A percentile compares a stretch with the other conserved stretches of the same genome.
Evolutionary conservation across 2,888 invertebrate species (phyloP).

Genomic region (Achlya flavicornis): DNA sequence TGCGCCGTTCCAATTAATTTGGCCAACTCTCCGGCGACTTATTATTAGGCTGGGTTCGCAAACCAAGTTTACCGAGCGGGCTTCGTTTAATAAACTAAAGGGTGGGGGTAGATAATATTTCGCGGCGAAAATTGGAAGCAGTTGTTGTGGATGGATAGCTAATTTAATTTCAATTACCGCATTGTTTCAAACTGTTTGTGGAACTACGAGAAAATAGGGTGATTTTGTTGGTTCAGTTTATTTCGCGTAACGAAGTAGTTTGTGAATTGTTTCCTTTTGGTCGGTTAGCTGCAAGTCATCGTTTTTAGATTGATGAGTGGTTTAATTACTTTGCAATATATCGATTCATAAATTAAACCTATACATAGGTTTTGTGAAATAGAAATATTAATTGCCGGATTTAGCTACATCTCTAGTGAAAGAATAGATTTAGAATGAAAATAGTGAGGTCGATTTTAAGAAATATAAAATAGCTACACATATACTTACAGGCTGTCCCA

Average conservation of each 20-base stretch:
- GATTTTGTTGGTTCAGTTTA: constrained; percentile 10
- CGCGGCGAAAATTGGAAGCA: constrained; percentile 33
- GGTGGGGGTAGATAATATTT: constrained; percentile 29
- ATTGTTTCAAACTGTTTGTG: constrained; percentile 25
- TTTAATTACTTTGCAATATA: neutral
- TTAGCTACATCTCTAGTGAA: too few relatives aligned
- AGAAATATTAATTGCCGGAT: too few relatives aligned
- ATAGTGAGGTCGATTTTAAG: too few relatives aligned
- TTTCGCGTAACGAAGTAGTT: constrained; percentile 7
- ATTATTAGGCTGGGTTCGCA: constrained; percentile 37
- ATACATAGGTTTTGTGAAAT: too few relatives aligned
- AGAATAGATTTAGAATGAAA: too few relatives aligned
- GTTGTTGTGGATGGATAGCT: constrained; percentile 35
- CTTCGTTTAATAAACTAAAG: constrained; percentile 34
- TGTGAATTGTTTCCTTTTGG: constrained; percentile 1
- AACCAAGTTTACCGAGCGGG: constrained; percentile 32
- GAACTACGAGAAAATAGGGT: constrained; percentile 22
- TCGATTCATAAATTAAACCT: too few relatives aligned
- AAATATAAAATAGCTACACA: too few relatives aligned
- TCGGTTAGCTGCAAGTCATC: neutral
- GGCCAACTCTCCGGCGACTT: constrained; percentile 28
- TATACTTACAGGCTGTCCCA: too few relatives aligned
- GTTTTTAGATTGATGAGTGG: neutral
- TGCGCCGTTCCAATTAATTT: constrained; percentile 44
- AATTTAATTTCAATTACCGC: constrained; percentile 41